A percentile compares a stretch with the other conserved stretches of the same genome.
Conservation (phyloP, 2,888 invertebrate species). For the Lasius fuliginosus region DNA sequence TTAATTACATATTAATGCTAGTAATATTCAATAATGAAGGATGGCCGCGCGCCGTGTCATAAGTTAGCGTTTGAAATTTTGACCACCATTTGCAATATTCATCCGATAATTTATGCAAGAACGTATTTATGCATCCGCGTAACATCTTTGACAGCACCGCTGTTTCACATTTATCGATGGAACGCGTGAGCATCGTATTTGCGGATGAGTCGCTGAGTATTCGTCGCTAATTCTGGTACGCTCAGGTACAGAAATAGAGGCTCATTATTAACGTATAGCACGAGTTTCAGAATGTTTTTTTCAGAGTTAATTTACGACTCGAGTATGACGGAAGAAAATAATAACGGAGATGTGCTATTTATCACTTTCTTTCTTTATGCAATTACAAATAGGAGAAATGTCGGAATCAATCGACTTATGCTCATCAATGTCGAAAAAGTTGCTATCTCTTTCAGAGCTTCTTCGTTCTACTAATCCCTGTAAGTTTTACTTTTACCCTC, state of each 20-base stretch:
- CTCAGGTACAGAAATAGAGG: conserved; percentile 30
- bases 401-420: not conserved
- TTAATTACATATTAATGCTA: not conserved
- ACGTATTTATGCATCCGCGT: conserved; percentile 24
- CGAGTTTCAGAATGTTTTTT: conserved; percentile 35
- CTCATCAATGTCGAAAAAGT: not conserved
- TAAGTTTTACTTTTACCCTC: not conserved
- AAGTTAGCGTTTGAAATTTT: conserved; percentile 3
- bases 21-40: conserved; percentile 11
- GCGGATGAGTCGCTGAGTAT: conserved; percentile 34
- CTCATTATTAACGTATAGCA: conserved; percentile 36
- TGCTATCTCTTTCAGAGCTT: not conserved
- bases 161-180: conserved; percentile 34
- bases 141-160: conserved; percentile 30
- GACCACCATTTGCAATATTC: not conserved
- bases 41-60: too few species aligned
- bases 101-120: conserved; percentile 37
- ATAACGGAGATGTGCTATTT: conserved; percentile 27
- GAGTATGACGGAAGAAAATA: conserved; percentile 22
- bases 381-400: not conserved
- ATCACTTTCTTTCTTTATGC: conserved; percentile 3
- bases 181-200: conserved; percentile 30
- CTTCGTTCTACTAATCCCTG: not conserved
- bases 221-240: conserved; percentile 41
- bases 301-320: conserved; percentile 21